A percentile compares a stretch with the other conserved stretches of the same genome.
Conservation (phyloP, 30 jellyfish, hydroid and myxozoan species). For the Cassiopea andromeda region DNA sequence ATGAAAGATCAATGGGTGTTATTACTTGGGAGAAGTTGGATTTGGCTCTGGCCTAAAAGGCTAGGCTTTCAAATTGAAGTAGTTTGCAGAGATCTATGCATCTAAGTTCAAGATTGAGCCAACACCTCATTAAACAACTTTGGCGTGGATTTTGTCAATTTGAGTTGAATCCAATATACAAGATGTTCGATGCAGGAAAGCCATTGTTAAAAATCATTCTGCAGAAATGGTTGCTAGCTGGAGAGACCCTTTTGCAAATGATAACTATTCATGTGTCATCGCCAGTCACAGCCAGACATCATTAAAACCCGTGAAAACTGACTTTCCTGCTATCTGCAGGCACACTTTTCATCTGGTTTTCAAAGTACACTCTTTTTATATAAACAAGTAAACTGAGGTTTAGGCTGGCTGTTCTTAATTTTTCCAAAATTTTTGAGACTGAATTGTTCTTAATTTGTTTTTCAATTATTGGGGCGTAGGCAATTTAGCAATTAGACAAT, state of each 20-base stretch:
- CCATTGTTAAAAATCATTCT: constrained; percentile 84
- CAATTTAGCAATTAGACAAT: too few species aligned
- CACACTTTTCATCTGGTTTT: too few species aligned
- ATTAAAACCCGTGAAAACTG: too few species aligned
- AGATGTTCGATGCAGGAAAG: constrained; percentile 91
- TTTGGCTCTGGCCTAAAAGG: constrained; percentile 99
- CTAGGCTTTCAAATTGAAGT: constrained; percentile 97
- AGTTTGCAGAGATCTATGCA: constrained; percentile 96
- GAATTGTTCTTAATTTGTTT: too few species aligned
- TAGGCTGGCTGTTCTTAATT: too few species aligned
- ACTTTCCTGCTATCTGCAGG: too few species aligned
- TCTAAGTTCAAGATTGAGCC: constrained; percentile 96
- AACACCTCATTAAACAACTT: constrained; percentile 85
- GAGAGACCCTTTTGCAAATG: constrained; percentile 96
- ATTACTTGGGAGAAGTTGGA: constrained; percentile 96
- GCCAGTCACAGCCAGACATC: constrained; percentile 98
- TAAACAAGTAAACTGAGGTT: too few species aligned
- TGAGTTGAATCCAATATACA: constrained; percentile 94
- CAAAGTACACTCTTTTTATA: too few species aligned
- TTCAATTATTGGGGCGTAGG: too few species aligned
- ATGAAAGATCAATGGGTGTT: constrained; percentile 99
- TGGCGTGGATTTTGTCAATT: constrained; percentile 99
- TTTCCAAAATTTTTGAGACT: too few species aligned
- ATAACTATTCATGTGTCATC: constrained; percentile 98
- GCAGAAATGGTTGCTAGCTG: constrained; percentile 99